phyloP scores from a whole-genome alignment of 2,888 invertebrate species.

The Nomada ruficornis region DNA sequence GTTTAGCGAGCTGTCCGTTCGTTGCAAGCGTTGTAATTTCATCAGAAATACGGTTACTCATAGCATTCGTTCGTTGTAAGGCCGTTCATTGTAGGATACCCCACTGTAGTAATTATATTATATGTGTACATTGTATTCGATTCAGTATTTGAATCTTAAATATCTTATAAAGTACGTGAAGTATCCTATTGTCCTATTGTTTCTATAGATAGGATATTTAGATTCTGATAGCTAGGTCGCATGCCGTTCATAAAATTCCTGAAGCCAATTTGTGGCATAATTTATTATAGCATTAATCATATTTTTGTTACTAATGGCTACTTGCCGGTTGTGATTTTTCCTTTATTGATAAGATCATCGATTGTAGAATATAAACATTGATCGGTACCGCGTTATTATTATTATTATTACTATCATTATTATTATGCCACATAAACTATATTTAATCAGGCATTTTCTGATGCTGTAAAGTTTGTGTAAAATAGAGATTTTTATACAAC shows the following conservation, averaged over 20 bases:
- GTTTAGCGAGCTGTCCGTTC: too few species aligned
- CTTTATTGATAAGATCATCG: conserved; percentile 52
- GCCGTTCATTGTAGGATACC: too few species aligned
- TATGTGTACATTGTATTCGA: not conserved
- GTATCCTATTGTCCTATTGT: not conserved
- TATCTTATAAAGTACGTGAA: conserved; percentile 2
- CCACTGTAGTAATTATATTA: not conserved
- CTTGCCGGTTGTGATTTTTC: conserved; percentile 79
- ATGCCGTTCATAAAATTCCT: conserved; percentile 71
- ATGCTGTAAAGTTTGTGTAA: conserved; percentile 23
- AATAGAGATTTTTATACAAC: conserved; percentile 14
- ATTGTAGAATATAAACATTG: conserved; percentile 33
- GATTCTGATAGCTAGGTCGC: conserved; percentile 60
- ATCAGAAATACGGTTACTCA: too few species aligned
- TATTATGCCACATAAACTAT: conserved; percentile 38
- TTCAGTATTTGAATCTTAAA: not conserved
- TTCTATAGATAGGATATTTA: conserved; percentile 22
- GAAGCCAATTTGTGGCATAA: conserved; percentile 71
- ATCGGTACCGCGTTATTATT: conserved; percentile 39
- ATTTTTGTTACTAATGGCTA: conserved; percentile 75
- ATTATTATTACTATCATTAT: conserved; percentile 33
- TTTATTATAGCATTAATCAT: conserved; percentile 74
- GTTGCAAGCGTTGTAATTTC: too few species aligned
- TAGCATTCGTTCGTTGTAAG: too few species aligned
- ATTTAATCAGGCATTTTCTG: conserved; percentile 30